These are phyloP conservation scores for Venturia canescens DNA, from an alignment of 1,140 invertebrate species.

Conservation along the genomic window DNA sequence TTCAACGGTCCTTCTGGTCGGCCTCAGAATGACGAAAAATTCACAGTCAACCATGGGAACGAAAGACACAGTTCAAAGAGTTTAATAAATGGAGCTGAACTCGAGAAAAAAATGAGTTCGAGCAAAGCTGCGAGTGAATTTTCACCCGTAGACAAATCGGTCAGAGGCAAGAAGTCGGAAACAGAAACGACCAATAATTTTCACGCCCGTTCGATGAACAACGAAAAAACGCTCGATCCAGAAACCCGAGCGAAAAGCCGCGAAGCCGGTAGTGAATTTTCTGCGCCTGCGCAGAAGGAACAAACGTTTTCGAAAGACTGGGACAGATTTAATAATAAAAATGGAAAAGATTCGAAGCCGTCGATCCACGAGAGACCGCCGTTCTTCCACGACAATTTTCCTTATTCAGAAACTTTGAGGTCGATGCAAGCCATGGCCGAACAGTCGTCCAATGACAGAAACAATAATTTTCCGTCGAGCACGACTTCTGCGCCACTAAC, in stretches of 20 bases:
- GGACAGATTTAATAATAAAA: not conserved
- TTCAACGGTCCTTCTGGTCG: not conserved
- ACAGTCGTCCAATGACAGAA: not conserved
- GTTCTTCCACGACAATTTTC: conserved; percentile 54
- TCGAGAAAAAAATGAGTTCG: not conserved
- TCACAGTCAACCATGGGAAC: not conserved
- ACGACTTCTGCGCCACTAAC: not conserved
- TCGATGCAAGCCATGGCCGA: conserved; percentile 60
- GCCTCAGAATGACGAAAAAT: not conserved
- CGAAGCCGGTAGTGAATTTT: not conserved
- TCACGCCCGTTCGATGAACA: not conserved
- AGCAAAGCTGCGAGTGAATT: not conserved
- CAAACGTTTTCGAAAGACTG: not conserved
- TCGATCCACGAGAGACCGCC: conserved; percentile 6
- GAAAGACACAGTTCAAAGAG: not conserved
- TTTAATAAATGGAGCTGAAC: not conserved
- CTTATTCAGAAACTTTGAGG: conserved; percentile 62
- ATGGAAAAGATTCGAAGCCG: conserved; percentile 28
- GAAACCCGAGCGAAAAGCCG: not conserved
- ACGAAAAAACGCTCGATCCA: not conserved
- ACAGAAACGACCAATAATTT: not conserved
- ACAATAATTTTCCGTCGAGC: not conserved
- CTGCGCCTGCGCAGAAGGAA: not conserved
- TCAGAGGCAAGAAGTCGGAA: not conserved
- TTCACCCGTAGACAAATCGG: not conserved